Conservation (phyloP, 1,140 invertebrate species). For the Andricus grossulariae region DNA sequence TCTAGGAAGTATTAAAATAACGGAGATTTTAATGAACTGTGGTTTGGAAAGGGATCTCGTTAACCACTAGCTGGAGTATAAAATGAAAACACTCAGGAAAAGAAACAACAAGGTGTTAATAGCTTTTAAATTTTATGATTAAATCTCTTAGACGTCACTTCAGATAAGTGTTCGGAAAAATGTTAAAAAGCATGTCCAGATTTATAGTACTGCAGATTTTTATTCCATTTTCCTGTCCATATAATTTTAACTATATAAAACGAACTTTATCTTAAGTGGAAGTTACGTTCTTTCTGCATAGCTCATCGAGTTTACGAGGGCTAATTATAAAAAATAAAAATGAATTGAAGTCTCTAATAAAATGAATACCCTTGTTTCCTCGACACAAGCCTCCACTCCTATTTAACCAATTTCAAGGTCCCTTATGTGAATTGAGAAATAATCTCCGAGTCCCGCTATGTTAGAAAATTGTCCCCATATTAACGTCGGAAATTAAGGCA, state of each 20-base stretch:
- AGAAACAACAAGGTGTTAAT: constrained; percentile 3
- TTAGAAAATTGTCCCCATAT: background rate
- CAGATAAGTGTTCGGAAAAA: constrained; percentile 4
- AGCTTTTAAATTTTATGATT: constrained; percentile 12
- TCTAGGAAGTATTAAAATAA: background rate
- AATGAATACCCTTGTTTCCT: too few relatives aligned
- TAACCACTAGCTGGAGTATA: too few relatives aligned
- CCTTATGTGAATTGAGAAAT: background rate
- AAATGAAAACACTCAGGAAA: too few relatives aligned
- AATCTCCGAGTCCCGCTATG: background rate
- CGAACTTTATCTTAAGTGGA: constrained; percentile 6
- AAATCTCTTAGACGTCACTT: constrained; percentile 10
- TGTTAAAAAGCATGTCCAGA: background rate
- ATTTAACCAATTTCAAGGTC: background rate
- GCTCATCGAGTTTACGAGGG: too few relatives aligned
- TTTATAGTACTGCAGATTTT: background rate
- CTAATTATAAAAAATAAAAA: too few relatives aligned
- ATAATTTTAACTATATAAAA: constrained; percentile 10
- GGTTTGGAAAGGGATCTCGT: too few relatives aligned
- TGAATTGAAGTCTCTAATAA: too few relatives aligned
- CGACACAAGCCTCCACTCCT: too few relatives aligned
- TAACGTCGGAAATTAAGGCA: background rate
- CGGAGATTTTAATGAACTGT: too few relatives aligned
- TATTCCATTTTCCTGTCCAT: constrained; percentile 12
- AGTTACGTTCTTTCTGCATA: background rate